Percentiles rank a stretch among this genome's conserved stretches.
phyloP scores from a whole-genome alignment of 2,888 invertebrate species.

The Galerucella nymphaeae region DNA sequence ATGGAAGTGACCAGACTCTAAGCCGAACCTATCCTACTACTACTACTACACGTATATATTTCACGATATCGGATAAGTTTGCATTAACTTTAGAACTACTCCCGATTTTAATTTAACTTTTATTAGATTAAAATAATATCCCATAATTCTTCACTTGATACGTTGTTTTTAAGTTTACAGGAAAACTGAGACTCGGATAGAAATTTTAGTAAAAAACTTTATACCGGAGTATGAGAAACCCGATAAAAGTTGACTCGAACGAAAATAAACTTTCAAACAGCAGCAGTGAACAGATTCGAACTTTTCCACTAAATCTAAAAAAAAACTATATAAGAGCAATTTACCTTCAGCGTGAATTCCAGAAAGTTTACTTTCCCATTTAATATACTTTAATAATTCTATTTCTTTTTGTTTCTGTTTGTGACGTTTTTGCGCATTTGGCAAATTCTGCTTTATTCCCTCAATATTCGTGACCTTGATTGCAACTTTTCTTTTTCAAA shows the following conservation, averaged over 20 bases:
- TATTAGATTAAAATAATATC: no score
- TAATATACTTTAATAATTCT: neutral
- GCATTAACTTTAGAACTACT: no score
- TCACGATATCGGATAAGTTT: no score
- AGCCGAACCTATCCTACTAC: no score
- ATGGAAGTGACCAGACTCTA: no score
- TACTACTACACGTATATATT: no score
- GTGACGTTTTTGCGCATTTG: neutral
- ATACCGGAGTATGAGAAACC: neutral
- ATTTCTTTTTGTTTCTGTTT: neutral
- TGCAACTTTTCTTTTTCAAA: no score
- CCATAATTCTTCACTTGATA: neutral
- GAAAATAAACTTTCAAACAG: constrained; percentile 8
- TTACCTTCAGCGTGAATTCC: constrained; percentile 10
- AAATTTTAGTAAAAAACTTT: neutral
- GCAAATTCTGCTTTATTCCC: neutral
- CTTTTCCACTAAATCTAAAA: constrained; percentile 15
- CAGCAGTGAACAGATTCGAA: neutral
- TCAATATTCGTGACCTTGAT: no score
- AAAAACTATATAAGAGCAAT: constrained; percentile 4
- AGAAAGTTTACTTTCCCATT: constrained; percentile 1
- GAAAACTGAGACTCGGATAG: neutral
- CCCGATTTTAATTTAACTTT: no score
- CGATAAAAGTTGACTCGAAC: constrained; percentile 13
- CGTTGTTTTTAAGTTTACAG: neutral